Evolutionary conservation across 2,797 vertebrate species (phyloP), one percentile per base, ranked within the genome.

Genomic region (Etheostoma nigrum): DNA sequence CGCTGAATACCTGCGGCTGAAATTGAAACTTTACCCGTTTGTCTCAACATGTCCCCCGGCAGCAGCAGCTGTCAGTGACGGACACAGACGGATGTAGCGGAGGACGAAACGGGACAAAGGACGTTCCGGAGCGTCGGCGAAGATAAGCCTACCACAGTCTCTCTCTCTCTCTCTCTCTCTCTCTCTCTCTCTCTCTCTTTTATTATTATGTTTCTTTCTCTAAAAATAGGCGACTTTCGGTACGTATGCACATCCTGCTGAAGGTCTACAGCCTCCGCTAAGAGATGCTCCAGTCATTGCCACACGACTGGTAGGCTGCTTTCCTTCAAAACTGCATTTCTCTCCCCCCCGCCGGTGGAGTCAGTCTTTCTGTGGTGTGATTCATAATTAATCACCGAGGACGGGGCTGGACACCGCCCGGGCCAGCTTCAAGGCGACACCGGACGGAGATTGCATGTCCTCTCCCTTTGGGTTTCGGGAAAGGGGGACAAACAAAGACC

Each of bases 331-430:
- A n/a, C n/a, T n/a, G n/a, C n/a, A 15, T 8, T 9, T 7, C 1
- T 2, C 16, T 3, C 7, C 18, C 7, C 47, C n/a, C 15, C 21
- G 48, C 15, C 21, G 48, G 18, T 60, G 79, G 84, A 70, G 27
- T 6, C 45, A 14, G 19, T 0, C 47, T n/a, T 27, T 40, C 68
- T 13, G 52, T 2, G 0, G 53, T 61, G 78, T 45, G 73, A 48
- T 77, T 63, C 25, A 15, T 62, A 23, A n/a, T 10, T 47, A 66
- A 76, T 54, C 66, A 10, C 62, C 44, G 59, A 65, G 60, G 61
- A 78, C 55, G 47, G 55, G 71, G 33, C 74, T 0, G 73, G 90
- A 90, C 87, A 59, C 82, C 88, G 86, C 88, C 88, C 88, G 87
- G 81, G 78, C 78, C 51, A 8, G 36, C 5, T 18, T 0, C 12